Evolutionary conservation across 2,113 vertebrate species (phyloP).

Genomic region (Nerophis lumbriciformis): DNA sequence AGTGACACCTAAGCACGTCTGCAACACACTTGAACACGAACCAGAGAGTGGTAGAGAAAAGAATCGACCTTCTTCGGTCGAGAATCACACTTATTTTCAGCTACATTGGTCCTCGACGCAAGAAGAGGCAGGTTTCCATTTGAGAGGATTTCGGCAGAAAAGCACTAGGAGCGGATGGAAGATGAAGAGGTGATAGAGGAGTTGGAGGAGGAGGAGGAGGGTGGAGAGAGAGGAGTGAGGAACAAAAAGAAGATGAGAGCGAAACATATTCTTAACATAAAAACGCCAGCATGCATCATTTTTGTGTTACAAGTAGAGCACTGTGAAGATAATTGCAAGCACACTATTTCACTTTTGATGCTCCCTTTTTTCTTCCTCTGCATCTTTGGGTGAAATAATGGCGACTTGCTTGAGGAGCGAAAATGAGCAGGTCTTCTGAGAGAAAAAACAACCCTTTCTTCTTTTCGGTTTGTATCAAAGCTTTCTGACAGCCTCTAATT

Average conservation of each 20-base stretch:
- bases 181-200: slow-evolving; percentile 24
- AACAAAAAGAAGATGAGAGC: slow-evolving; percentile 32
- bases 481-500: slow-evolving; percentile 55
- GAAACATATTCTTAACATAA: slow-evolving; percentile 20
- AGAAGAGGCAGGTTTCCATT: slow-evolving; percentile 32
- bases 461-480: slow-evolving; percentile 15
- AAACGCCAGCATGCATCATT: slow-evolving; percentile 19
- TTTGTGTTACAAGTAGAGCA: slow-evolving; percentile 22
- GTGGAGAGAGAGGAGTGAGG: slow-evolving; percentile 6
- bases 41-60: slow-evolving; percentile 5
- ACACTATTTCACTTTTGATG: background rate
- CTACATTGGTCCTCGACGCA: background rate
- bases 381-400: slow-evolving; percentile 2
- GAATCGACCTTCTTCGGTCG: background rate
- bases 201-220: background rate
- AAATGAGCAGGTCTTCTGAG: slow-evolving; percentile 17
- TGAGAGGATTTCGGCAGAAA: slow-evolving; percentile 20
- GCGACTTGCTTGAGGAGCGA: slow-evolving; percentile 4
- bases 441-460: slow-evolving; percentile 18
- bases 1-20: background rate
- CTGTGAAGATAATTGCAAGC: slow-evolving; percentile 39
- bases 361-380: background rate
- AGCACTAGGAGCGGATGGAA: slow-evolving; percentile 3
- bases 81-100: slow-evolving; percentile 29
- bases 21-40: background rate